A percentile compares a stretch with the other conserved stretches of the same genome.
These are phyloP conservation scores for Drosophila ezoana DNA, from an alignment of 2,888 invertebrate genomes.

Conservation along the genomic window DNA sequence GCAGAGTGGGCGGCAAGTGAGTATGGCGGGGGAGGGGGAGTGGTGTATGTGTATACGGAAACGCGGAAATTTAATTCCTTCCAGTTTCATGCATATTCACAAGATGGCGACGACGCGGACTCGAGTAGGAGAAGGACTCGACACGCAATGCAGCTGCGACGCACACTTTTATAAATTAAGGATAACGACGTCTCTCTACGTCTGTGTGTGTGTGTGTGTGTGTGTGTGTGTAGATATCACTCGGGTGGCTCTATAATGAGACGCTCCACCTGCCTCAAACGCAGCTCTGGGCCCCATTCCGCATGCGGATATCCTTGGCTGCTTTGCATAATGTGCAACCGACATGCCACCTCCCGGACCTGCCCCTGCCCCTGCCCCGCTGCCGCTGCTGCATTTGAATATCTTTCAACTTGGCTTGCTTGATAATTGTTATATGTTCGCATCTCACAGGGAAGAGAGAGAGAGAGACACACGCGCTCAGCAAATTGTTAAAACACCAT, in stretches of 20 bases:
- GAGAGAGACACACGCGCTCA: slow-evolving; percentile 8
- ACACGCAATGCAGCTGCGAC: slow-evolving; percentile 30
- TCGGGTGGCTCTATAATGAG: slow-evolving; percentile 71
- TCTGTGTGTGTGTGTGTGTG: slow-evolving; percentile 33
- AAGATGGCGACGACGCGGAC: slow-evolving; percentile 57
- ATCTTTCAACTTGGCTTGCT: slow-evolving; percentile 41
- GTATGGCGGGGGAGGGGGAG: neutral
- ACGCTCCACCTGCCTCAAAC: slow-evolving; percentile 15
- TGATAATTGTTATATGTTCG: slow-evolving; percentile 72
- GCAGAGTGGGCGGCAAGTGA: slow-evolving; percentile 17
- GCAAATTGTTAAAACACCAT: slow-evolving; percentile 82
- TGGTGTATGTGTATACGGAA: slow-evolving; percentile 1
- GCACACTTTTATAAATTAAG: slow-evolving; percentile 79
- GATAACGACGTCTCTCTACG: slow-evolving; percentile 64
- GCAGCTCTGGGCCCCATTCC: slow-evolving; percentile 1
- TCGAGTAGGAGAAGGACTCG: slow-evolving; percentile 23
- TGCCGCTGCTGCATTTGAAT: slow-evolving; percentile 15
- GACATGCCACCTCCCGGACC: neutral
- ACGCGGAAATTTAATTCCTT: slow-evolving; percentile 73
- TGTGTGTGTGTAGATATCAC: slow-evolving; percentile 36
- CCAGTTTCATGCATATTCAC: slow-evolving; percentile 77
- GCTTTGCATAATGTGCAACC: slow-evolving; percentile 63
- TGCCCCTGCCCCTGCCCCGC: neutral
- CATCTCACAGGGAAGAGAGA: slow-evolving; percentile 22
- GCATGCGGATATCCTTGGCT: slow-evolving; percentile 52